Evolutionary conservation across 2,888 invertebrate genomes (phyloP), one percentile per base, ranked within the genome.

Genomic region (Pollenia griseotomentosa): DNA sequence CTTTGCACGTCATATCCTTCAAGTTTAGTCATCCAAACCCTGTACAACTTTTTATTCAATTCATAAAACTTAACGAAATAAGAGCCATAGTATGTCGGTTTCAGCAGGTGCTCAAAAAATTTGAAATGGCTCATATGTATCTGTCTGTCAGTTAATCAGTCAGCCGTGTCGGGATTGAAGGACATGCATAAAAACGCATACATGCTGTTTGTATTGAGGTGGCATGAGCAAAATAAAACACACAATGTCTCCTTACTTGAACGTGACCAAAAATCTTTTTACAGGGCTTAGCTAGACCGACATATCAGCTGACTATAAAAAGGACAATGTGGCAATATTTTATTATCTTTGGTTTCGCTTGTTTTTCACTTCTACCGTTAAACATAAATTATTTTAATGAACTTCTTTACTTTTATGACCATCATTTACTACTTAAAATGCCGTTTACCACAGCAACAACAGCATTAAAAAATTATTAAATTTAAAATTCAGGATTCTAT

Each of bases 301-400:
- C 14, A 33, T 40, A 48, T 55, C 7, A 55, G 23, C 23, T n/a
- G 16, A 33, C 23, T 48, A 40, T 42, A 53, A 71, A 65, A 71
- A 65, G 53, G 48, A 40, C 61, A 71, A 51, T 57, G 42, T 8
- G 63, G 63, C 33, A 51, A 70, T 51, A 80, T 48, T 82, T 75
- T 57, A 63, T 74, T 70, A 65, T n/a, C 51, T 71, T 33, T 23
- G 14, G 1, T 61, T n/a, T 55, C 33, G 5, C 55, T 82, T 57
- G 10, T 53, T 23, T 48, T 48, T 61, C 16, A 66, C 53, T 46
- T 61, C 11, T 55, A 55, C 57, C 61, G 11, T 33, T 68, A 48
- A 65, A 61, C 48, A 68, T 44, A 83, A 82, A 79, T 75, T 59
- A 86, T 79, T 83, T 86, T 79, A 70, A 83, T 83, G 74, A 79